Conservation (phyloP, 2,113 vertebrate species). For the Lepisosteus osseus region DNA sequence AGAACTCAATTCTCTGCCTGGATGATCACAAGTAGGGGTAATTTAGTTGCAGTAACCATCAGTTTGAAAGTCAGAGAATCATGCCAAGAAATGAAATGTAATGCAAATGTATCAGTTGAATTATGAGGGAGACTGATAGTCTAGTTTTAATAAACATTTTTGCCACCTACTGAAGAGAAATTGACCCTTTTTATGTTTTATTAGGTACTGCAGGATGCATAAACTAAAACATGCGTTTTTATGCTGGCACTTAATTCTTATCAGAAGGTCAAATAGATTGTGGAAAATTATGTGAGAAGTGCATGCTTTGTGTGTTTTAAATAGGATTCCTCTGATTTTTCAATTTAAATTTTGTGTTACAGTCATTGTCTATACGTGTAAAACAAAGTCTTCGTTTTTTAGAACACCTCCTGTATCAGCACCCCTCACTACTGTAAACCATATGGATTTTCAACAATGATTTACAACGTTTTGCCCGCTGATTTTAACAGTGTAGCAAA, state of each 20-base stretch:
- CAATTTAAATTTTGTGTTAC: not conserved
- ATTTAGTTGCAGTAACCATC: constrained; percentile 1
- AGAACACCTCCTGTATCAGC: too few species aligned
- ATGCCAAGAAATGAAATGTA: not conserved
- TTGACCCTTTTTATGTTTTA: not conserved
- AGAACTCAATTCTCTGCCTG: constrained; percentile 35
- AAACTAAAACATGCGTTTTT: too few species aligned
- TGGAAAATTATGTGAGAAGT: constrained; percentile 10
- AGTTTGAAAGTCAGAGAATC: constrained; percentile 8
- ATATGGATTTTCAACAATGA: too few species aligned
- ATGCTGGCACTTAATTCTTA: too few species aligned
- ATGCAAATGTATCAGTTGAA: constrained; percentile 24
- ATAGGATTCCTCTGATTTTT: not conserved
- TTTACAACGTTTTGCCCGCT: too few species aligned
- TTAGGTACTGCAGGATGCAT: not conserved
- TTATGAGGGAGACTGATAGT: constrained; percentile 30
- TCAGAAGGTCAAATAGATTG: not conserved
- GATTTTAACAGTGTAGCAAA: too few species aligned
- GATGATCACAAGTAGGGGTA: constrained; percentile 23
- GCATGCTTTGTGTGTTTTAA: constrained; percentile 15
- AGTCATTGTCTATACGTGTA: not conserved
- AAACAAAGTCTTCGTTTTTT: not conserved
- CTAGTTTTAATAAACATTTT: constrained; percentile 32
- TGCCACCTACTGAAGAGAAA: constrained; percentile 11
- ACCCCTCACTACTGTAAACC: too few species aligned